Conservation (phyloP, 2,797 vertebrate genomes). For the Gallinago nigripennis region DNA sequence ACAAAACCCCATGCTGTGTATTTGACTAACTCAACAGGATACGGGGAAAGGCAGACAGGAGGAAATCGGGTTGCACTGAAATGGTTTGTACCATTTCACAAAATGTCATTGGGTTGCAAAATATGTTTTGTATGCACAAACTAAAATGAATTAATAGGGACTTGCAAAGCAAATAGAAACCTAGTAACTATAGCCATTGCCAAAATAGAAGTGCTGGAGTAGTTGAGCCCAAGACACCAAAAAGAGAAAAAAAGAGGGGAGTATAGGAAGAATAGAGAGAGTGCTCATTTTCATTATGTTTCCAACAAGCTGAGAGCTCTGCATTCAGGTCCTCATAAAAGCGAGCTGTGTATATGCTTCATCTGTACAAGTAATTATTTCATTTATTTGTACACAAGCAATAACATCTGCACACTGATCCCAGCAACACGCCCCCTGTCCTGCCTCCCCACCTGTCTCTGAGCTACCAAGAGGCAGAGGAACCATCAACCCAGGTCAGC, state of each 20-base stretch:
- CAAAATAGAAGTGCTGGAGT: background rate
- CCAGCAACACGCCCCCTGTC: background rate
- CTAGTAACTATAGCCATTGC: background rate
- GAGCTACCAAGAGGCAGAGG: background rate
- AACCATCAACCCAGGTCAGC: background rate
- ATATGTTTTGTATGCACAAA: fast-evolving
- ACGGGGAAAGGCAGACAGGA: background rate
- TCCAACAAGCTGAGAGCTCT: background rate
- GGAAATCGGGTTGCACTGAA: background rate
- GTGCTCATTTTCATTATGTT: background rate
- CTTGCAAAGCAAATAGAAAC: background rate
- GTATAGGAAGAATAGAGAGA: background rate
- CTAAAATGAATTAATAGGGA: background rate
- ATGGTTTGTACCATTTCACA: background rate
- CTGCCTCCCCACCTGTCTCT: background rate
- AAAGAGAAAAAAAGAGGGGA: fast-evolving
- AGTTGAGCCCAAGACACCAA: background rate
- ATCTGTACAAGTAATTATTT: background rate
- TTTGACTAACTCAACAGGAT: background rate
- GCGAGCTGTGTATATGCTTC: background rate
- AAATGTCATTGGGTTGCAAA: background rate
- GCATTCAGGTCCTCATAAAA: background rate
- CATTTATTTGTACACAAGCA: background rate
- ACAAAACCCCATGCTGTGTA: background rate
- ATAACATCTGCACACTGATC: background rate